Evolutionary conservation across 2,888 invertebrate species (phyloP), one percentile per base, ranked within the genome.

Genomic region (Bembecia ichneumoniformis): DNA sequence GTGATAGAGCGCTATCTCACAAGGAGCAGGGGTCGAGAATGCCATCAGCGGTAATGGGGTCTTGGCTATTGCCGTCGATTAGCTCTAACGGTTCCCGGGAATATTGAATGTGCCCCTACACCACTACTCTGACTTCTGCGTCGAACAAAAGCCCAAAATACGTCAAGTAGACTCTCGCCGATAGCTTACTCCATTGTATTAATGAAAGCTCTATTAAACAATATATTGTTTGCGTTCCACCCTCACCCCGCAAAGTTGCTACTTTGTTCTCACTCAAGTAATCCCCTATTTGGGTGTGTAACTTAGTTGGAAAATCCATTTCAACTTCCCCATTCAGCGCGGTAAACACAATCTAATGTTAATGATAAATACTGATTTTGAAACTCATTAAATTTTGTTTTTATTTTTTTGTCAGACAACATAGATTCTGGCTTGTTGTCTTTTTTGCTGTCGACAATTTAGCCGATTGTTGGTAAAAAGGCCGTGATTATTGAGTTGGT

Each of bases 41-140:
- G 67, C 74, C 71, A 80, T 81, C 78, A 75, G 60, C 65, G 59
- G 74, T 81, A 82, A 82, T 81, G 73, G 80, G 79, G 75, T 74
- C 76, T 68, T 65, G 67, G 64, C 66, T 68, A 78, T 74, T 72
- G 73, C 71, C 70, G 64, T 65, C 79, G 79, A 82, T 82, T 82
- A 82, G 69, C 63, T 65, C 63, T 77, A 79, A 80, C 77, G 66
- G 68, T 72, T 64, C 61, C 59, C 56, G 65, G 69, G 72, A 66
- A 71, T 77, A 77, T 80, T 75, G 74, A 79, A 76, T 72, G 70
- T 67, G 60, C 60, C 44, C 16, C 44, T 15, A 44, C 44, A 15
- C 11, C 15, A 40, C 40, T 14, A 14, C 16, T 15, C 17, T 44
- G 44, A 15, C 44, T 44, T 44, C 44, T 17, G 13, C 9, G 11